Percentiles rank a stretch among this genome's conserved stretches.
phyloP scores from a whole-genome alignment of 2,797 vertebrate genomes.

The Phrynocephalus vlangalii region DNA sequence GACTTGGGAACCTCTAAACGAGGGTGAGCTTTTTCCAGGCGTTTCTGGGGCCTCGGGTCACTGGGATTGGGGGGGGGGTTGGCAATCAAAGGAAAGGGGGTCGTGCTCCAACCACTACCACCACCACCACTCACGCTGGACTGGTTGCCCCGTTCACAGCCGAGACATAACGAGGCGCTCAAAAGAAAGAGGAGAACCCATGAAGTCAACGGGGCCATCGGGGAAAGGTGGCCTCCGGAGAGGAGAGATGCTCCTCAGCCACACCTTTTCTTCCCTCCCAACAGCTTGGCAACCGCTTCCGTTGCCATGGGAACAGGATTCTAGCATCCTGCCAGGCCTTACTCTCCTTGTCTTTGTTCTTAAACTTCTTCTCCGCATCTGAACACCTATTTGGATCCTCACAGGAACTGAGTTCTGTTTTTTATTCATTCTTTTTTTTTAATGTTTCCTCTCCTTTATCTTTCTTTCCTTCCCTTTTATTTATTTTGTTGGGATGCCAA shows the following conservation, averaged over 20 bases:
- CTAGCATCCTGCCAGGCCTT: constrained; percentile 37
- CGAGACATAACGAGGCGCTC: background rate
- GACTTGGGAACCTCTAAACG: no score
- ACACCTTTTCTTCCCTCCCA: constrained; percentile 18
- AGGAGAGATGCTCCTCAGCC: background rate
- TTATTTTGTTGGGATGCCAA: no score
- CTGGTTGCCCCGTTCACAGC: no score
- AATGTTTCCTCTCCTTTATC: background rate
- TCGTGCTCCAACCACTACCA: no score
- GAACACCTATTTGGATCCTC: constrained; percentile 32
- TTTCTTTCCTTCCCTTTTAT: background rate
- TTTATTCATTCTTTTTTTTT: no score
- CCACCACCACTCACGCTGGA: background rate
- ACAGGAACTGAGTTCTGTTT: constrained; percentile 2
- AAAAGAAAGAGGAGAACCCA: background rate
- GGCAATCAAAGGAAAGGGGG: no score
- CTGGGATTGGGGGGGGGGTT: no score
- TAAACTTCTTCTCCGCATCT: background rate
- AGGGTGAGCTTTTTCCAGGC: no score
- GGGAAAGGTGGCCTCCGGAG: background rate
- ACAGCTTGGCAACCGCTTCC: constrained; percentile 61
- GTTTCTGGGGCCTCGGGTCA: no score
- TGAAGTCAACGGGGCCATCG: background rate
- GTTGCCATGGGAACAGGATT: constrained; percentile 59
- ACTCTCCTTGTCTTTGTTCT: constrained; percentile 35